Evolutionary conservation across 1,140 invertebrate genomes (phyloP).

Genomic region (Drosophila virilis): DNA sequence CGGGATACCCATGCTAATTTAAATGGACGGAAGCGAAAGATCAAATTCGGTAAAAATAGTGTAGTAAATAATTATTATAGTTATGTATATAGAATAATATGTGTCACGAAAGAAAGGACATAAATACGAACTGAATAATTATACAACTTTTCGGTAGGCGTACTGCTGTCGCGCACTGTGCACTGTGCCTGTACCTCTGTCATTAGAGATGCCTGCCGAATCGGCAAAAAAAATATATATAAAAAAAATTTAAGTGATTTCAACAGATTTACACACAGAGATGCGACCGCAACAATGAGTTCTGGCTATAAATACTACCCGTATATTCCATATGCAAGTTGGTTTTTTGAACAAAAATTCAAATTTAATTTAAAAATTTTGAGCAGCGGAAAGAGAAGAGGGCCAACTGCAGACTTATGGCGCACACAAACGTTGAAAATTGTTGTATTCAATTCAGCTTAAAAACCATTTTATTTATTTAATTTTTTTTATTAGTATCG

Average conservation of each 20-base stretch:
- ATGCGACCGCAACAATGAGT: slow-evolving; percentile 72
- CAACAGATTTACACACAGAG: slow-evolving; percentile 59
- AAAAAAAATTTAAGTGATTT: slow-evolving; percentile 71
- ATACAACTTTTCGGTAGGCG: slow-evolving; percentile 22
- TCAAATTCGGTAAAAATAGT: too few species aligned
- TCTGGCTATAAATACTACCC: slow-evolving; percentile 67
- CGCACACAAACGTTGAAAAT: slow-evolving; percentile 14
- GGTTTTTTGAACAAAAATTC: slow-evolving; percentile 37
- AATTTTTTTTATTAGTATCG: slow-evolving; percentile 14
- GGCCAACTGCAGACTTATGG: slow-evolving; percentile 66
- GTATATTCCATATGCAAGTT: slow-evolving; percentile 56
- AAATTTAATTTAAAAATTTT: slow-evolving; percentile 56
- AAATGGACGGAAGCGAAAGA: too few species aligned
- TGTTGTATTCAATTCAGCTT: slow-evolving; percentile 4
- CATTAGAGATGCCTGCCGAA: slow-evolving; percentile 64
- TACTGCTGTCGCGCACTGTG: slow-evolving; percentile 24
- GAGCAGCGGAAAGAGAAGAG: slow-evolving; percentile 23
- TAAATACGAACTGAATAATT: background rate
- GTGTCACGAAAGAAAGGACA: background rate
- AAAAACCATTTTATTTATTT: slow-evolving; percentile 5
- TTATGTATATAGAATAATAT: too few species aligned
- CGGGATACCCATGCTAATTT: too few species aligned
- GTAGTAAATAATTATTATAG: too few species aligned
- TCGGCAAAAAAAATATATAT: slow-evolving; percentile 51
- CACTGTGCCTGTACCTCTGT: slow-evolving; percentile 47